A percentile compares a stretch with the other conserved stretches of the same genome.
These are phyloP conservation scores for Chorisops tibialis DNA, from an alignment of 2,888 invertebrate species.

Conservation along the genomic window DNA sequence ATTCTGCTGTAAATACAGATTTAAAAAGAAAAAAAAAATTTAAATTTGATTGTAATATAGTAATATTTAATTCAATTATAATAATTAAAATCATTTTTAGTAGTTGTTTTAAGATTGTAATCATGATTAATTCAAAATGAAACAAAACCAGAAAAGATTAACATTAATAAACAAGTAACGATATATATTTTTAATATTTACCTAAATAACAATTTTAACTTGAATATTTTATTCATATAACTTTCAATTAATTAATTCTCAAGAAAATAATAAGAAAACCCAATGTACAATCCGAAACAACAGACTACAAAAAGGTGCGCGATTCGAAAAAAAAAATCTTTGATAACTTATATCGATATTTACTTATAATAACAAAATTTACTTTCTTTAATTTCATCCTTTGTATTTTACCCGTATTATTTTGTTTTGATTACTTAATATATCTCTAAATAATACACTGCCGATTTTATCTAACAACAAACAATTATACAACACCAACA, in stretches of 20 bases:
- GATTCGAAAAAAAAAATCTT: no score
- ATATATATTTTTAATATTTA: conserved; percentile 14
- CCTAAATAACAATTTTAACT: conserved; percentile 12
- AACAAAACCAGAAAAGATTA: conserved; percentile 1
- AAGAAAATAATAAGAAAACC: no score
- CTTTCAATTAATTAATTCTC: background rate
- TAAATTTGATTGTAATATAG: conserved; percentile 21
- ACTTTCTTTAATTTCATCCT: no score
- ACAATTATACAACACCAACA: background rate
- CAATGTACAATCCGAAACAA: conserved; percentile 5
- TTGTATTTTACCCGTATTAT: background rate
- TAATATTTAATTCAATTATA: background rate
- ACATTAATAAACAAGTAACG: conserved; percentile 5
- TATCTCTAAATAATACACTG: conserved; percentile 10
- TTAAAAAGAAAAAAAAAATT: conserved; percentile 1
- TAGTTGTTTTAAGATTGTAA: conserved; percentile 15
- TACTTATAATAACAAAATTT: no score
- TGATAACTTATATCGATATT: no score
- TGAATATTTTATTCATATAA: background rate
- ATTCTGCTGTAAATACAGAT: conserved; percentile 24
- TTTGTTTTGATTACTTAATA: background rate
- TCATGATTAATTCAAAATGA: conserved; percentile 14
- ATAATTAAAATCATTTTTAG: conserved; percentile 9
- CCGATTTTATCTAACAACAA: conserved; percentile 5
- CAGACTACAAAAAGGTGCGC: no score